These are phyloP conservation scores for Urocolius indicus DNA, from an alignment of 2,113 vertebrate genomes.

Conservation along the genomic window DNA sequence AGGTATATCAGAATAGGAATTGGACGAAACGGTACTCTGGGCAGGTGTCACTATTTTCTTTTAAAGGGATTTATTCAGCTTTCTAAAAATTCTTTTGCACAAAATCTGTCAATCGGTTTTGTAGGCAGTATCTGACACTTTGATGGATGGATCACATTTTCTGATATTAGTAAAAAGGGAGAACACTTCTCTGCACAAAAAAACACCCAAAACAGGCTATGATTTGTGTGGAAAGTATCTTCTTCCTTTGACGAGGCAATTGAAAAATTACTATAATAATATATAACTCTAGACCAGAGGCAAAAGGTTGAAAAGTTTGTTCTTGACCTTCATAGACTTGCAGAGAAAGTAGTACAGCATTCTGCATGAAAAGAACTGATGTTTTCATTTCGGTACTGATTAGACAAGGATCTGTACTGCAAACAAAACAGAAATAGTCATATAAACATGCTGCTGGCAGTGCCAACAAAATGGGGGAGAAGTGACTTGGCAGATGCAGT, in stretches of 20 bases:
- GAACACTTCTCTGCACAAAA: neutral
- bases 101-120: conserved; percentile 21
- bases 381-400: neutral
- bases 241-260: neutral
- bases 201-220: neutral
- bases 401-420: neutral
- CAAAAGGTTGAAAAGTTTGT: neutral
- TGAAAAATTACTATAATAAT: neutral
- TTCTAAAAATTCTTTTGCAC: conserved; percentile 6
- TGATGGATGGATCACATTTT: conserved; percentile 19
- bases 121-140: neutral
- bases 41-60: conserved; percentile 15
- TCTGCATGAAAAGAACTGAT: neutral
- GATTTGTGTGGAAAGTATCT: neutral
- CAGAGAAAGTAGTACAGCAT: neutral
- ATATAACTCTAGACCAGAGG: neutral
- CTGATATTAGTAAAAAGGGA: neutral
- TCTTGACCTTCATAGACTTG: neutral
- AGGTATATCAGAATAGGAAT: neutral
- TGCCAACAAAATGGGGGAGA: neutral
- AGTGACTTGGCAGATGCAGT: neutral
- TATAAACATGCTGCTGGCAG: neutral
- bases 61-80: neutral
- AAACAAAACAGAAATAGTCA: neutral
- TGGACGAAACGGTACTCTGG: conserved; percentile 8